Percentiles rank a stretch among this genome's conserved stretches.
These are phyloP conservation scores for Radopholus similis DNA, from an alignment of 1,140 invertebrate genomes.

Conservation along the genomic window DNA sequence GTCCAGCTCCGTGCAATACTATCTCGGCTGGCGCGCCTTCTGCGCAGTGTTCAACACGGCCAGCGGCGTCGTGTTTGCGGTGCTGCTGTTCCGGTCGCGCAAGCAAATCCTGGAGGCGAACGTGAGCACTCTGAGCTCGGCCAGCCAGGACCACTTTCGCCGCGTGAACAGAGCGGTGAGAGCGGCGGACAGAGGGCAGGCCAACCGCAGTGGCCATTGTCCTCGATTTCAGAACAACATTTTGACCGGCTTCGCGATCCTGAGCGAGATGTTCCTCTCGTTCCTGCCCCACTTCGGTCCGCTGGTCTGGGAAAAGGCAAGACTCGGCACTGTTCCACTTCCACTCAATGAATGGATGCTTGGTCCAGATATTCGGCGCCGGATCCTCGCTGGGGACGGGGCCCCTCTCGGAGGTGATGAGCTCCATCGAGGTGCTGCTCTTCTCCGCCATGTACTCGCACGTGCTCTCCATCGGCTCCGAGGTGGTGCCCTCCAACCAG, in stretches of 20 bases:
- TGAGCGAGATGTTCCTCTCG: conserved; percentile 14
- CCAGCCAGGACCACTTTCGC: background rate
- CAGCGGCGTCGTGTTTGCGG: background rate
- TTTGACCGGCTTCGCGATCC: conserved; percentile 1
- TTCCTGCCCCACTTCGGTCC: conserved; percentile 12
- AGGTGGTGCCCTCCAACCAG: too few relatives aligned
- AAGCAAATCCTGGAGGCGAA: background rate
- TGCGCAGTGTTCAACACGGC: conserved; percentile 12
- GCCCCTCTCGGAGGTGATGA: conserved; percentile 10
- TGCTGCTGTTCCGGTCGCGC: background rate
- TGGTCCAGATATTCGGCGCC: conserved; percentile 5
- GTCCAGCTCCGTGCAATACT: conserved; percentile 1
- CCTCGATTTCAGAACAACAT: conserved; percentile 7
- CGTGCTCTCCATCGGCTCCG: background rate
- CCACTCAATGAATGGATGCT: background rate
- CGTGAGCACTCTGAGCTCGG: background rate
- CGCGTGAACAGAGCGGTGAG: conserved; percentile 9
- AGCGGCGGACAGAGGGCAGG: too few relatives aligned
- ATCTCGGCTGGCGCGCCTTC: conserved; percentile 10
- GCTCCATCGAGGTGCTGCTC: conserved; percentile 5
- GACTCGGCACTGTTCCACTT: background rate
- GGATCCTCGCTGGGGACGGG: conserved; percentile 12
- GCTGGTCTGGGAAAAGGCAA: conserved; percentile 12
- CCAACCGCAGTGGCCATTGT: too few relatives aligned
- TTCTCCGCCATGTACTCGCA: conserved; percentile 4